Evolutionary conservation across 1,140 invertebrate species (phyloP).

Genomic region (Eurosta solidaginis): DNA sequence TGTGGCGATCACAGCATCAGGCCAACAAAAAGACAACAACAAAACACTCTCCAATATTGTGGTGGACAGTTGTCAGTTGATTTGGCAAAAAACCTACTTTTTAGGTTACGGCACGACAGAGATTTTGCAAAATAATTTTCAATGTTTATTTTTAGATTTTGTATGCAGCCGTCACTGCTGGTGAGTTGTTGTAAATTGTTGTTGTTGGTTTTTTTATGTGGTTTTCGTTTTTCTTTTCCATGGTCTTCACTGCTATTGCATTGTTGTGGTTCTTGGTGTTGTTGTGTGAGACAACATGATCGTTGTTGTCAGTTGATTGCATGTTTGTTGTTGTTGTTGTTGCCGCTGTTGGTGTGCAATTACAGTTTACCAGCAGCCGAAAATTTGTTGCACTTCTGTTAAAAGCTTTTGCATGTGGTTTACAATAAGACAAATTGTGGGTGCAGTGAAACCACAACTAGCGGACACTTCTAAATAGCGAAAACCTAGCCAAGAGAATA

Average conservation of each 20-base stretch:
- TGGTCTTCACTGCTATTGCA: background rate
- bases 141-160: slow-evolving; percentile 16
- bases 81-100: background rate
- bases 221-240: background rate
- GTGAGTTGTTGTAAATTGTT: background rate
- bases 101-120: slow-evolving; percentile 21
- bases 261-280: no score
- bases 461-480: no score
- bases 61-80: background rate
- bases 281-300: background rate
- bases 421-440: no score
- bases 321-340: no score
- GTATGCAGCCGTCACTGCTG: background rate
- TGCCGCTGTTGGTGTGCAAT: slow-evolving; percentile 7
- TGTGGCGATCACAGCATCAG: background rate
- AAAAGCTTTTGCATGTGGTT: slow-evolving; percentile 13
- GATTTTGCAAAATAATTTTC: slow-evolving; percentile 3
- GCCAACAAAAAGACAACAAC: background rate
- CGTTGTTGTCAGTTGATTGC: background rate
- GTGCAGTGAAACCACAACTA: no score
- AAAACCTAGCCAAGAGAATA: no score
- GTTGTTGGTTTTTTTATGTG: background rate
- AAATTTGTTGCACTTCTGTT: background rate
- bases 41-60: background rate
- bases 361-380: background rate